Percentiles rank a stretch among this genome's conserved stretches.
These are phyloP conservation scores for Temnothorax ravouxi DNA, from an alignment of 2,888 invertebrate species.

Conservation along the genomic window DNA sequence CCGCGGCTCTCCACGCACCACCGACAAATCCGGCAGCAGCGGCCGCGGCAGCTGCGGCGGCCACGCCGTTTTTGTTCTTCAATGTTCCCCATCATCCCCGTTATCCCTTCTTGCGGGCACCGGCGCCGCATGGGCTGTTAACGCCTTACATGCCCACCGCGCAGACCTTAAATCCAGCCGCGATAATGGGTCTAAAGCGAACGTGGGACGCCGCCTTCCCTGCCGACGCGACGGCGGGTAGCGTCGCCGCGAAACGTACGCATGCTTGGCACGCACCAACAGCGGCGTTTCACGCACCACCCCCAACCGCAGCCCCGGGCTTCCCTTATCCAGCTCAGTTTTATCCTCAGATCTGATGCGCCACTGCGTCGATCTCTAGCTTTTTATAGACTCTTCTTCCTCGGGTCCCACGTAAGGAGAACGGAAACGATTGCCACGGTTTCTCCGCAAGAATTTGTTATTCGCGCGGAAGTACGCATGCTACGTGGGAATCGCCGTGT, in stretches of 20 bases:
- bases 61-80: constrained; percentile 80
- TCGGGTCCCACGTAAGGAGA: background rate
- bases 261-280: constrained; percentile 82
- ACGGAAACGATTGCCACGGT: background rate
- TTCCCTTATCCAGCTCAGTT: constrained; percentile 88
- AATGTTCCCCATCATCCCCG: constrained; percentile 83
- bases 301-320: constrained; percentile 86
- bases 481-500: constrained; percentile 30
- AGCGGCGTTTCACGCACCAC: constrained; percentile 83
- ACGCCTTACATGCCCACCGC: constrained; percentile 80
- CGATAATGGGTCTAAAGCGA: constrained; percentile 89
- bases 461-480: background rate
- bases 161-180: constrained; percentile 82
- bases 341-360: constrained; percentile 81
- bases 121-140: constrained; percentile 81
- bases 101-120: constrained; percentile 83
- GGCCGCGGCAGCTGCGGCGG: constrained; percentile 78
- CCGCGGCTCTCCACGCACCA: constrained; percentile 82
- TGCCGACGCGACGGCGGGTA: constrained; percentile 83
- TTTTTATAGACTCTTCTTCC: constrained; percentile 21
- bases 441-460: constrained; percentile 35
- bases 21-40: constrained; percentile 77
- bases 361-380: background rate
- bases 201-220: constrained; percentile 92
- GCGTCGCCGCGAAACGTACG: constrained; percentile 81